phyloP scores from a whole-genome alignment of 2,113 vertebrate species.

The Phoenicopterus ruber region DNA sequence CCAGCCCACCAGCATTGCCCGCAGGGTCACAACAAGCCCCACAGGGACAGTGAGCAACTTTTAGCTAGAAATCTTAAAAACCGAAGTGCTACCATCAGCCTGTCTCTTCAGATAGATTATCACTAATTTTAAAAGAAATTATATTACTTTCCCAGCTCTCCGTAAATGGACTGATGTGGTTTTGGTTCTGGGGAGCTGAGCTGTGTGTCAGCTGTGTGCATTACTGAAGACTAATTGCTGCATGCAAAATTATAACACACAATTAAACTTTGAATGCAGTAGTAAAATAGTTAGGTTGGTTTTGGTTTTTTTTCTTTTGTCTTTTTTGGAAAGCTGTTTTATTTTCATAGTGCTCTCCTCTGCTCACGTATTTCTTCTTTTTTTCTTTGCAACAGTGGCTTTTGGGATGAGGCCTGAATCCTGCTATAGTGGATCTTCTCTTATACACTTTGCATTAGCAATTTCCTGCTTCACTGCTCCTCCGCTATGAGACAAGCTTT shows the following conservation, averaged over 20 bases:
- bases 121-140: neutral
- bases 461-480: conserved; percentile 75
- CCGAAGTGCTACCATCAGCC: neutral
- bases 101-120: neutral
- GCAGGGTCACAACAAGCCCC: neutral
- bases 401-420: conserved; percentile 17
- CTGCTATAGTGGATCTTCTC: conserved; percentile 48
- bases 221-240: neutral
- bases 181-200: neutral
- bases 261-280: neutral
- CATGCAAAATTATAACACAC: neutral
- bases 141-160: neutral
- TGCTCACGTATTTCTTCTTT: neutral
- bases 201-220: neutral
- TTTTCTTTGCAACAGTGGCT: conserved; percentile 7
- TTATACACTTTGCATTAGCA: conserved; percentile 64
- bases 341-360: neutral
- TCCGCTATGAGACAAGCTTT: conserved; percentile 65
- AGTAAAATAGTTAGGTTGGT: neutral
- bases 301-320: neutral
- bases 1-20: neutral
- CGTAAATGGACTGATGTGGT: neutral
- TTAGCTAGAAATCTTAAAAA: neutral
- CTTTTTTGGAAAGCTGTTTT: neutral
- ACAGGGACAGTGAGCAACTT: fast-evolving